A percentile compares a stretch with the other conserved stretches of the same genome.
Evolutionary conservation across 2,113 vertebrate species (phyloP).

Genomic region (Raja brachyura): DNA sequence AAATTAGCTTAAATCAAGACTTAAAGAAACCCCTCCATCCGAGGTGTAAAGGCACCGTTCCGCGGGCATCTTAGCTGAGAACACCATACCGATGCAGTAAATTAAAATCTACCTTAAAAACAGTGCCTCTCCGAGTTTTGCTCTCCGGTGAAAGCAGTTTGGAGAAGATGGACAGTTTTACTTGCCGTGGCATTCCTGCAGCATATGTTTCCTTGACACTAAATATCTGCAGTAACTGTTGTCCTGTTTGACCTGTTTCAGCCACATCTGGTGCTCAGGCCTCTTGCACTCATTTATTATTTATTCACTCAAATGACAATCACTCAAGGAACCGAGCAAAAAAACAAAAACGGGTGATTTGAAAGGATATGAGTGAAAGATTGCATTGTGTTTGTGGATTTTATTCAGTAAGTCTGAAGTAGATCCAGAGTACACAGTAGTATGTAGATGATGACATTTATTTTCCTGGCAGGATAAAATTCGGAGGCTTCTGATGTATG

Average conservation of each 20-base stretch:
- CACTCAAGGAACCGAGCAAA: background rate
- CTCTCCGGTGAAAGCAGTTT: background rate
- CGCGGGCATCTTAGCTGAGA: background rate
- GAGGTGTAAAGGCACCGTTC: background rate
- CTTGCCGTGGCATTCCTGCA: slow-evolving; percentile 12
- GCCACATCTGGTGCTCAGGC: slow-evolving; percentile 35
- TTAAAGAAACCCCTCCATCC: no score
- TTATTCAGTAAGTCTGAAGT: slow-evolving; percentile 13
- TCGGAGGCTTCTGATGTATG: slow-evolving; percentile 39
- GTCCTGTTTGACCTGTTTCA: slow-evolving; percentile 33
- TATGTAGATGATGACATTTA: slow-evolving; percentile 27
- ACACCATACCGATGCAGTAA: background rate
- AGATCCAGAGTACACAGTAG: slow-evolving; percentile 1
- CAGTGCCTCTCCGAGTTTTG: background rate
- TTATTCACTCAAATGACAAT: slow-evolving; percentile 33
- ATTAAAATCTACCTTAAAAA: background rate
- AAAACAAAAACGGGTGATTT: background rate
- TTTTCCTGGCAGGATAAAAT: slow-evolving; percentile 35
- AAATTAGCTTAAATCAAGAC: background rate
- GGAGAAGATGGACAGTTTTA: slow-evolving; percentile 34
- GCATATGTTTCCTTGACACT: slow-evolving; percentile 35
- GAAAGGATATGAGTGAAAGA: slow-evolving; percentile 23
- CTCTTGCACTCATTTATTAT: slow-evolving; percentile 31
- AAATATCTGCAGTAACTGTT: slow-evolving; percentile 30
- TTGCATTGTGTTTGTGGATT: slow-evolving; percentile 25